phyloP scores from a whole-genome alignment of 2,797 vertebrate genomes.

The Notolabrus celidotus region DNA sequence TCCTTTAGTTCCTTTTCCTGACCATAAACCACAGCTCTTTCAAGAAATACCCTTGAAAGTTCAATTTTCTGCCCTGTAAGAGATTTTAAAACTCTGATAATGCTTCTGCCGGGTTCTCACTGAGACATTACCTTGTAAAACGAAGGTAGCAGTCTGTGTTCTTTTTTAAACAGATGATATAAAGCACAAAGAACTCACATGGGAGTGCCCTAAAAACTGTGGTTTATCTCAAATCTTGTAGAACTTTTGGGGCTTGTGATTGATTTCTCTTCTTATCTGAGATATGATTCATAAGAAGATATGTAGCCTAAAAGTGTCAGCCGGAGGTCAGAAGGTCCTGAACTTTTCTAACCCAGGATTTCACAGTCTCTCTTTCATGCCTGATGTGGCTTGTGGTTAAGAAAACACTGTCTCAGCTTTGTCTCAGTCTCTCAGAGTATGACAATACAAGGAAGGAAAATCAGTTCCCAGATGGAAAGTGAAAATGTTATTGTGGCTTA shows the following conservation, averaged over 20 bases:
- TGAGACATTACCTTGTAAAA: conserved; percentile 1
- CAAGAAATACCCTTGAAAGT: conserved; percentile 35
- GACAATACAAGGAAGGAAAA: conserved; percentile 20
- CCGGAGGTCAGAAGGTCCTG: conserved; percentile 26
- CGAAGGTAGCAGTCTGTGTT: not conserved
- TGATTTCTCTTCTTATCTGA: conserved; percentile 8
- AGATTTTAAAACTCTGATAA: conserved; percentile 2
- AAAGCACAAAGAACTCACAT: not conserved
- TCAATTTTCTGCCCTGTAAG: conserved; percentile 19
- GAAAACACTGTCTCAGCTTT: conserved; percentile 6
- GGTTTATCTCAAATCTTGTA: conserved; percentile 25
- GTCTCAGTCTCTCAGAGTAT: conserved; percentile 4
- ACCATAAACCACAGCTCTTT: conserved; percentile 40
- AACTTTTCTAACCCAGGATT: not conserved
- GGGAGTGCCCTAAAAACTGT: not conserved
- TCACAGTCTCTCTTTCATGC: conserved; percentile 19
- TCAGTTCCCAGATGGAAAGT: not conserved
- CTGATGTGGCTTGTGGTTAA: conserved; percentile 1
- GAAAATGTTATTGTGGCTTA: conserved; percentile 4
- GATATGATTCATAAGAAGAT: conserved; percentile 20
- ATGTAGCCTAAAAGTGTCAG: conserved; percentile 17
- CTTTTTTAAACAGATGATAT: not conserved
- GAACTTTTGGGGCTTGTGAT: not conserved
- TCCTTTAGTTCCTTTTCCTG: conserved; percentile 22
- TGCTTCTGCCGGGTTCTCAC: not conserved